Base-by-base conservation (phyloP, 2,888 invertebrate species). In the Drosophila conformis region DNA sequence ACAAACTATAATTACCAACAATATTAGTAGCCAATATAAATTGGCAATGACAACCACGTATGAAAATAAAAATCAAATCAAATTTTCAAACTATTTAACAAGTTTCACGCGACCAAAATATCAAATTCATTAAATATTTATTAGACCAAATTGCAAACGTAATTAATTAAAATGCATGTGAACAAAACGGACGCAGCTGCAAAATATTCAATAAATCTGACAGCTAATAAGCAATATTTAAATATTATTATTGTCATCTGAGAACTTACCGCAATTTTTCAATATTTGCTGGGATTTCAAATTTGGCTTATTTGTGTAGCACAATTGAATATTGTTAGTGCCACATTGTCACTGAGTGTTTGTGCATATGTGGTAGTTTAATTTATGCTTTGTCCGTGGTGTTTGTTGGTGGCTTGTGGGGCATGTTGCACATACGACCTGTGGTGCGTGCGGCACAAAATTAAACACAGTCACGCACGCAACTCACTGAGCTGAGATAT, bases 391-490 rank as follows among this genome's bases (percentile, higher is more conserved):
- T 11, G 54, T 68, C 29, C 35, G 31, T 58, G 46, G 27, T 40
- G 25, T 15, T 46, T 27, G 29, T 62, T 52, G 42, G n/a, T 63
- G 49, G 53, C 29, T 42, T 35, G 21, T 60, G 25, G 33, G 38
- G 51, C 63, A 72, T 78, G 63, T 69, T 78, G 79, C 76, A 76
- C 69, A 76, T 68, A 67, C 59, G 76, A 67, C 56, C 35, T 69
- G 60, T 75, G 68, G 74, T 63, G 58, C 62, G 65, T 79, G 68
- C 66, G 78, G 67, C 70, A 70, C 67, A 48, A 77, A 73, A 76
- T 84, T 79, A 86, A 85, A 77, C 79, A 80, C 79, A 80, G 80
- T 74, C 86, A 84, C 87, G 87, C 87, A 80, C 79, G 35, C 69
- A 79, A 81, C 76, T 81, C 85, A 84, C 83, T 79, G 77, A 67